Percentiles rank a stretch among this genome's conserved stretches.
These are phyloP conservation scores for Erynnis tages DNA, from an alignment of 2,888 invertebrate genomes.

Conservation along the genomic window DNA sequence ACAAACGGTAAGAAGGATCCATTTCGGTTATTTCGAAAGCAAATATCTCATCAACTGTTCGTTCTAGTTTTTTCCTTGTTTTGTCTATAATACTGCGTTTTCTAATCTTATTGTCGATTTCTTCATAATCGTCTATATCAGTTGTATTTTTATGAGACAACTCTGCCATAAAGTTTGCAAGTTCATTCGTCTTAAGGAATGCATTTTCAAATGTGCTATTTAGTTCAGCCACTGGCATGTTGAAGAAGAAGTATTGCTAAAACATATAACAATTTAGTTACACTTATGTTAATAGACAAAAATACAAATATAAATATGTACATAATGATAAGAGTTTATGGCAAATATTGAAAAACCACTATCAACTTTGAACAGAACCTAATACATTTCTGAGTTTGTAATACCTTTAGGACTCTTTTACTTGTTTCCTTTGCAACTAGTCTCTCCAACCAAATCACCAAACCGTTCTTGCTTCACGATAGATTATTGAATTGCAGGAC, in stretches of 20 bases:
- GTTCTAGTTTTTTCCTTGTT: constrained; percentile 50
- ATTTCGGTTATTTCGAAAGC: constrained; percentile 52
- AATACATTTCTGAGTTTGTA: too few relatives aligned
- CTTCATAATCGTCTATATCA: background rate
- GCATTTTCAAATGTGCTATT: constrained; percentile 58
- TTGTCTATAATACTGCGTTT: constrained; percentile 45
- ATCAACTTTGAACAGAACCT: too few relatives aligned
- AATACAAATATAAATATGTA: too few relatives aligned
- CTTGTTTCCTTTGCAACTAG: too few relatives aligned
- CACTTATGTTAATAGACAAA: too few relatives aligned
- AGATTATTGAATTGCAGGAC: too few relatives aligned
- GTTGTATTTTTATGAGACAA: constrained; percentile 43
- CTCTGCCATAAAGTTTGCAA: constrained; percentile 46
- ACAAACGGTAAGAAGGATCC: constrained; percentile 49
- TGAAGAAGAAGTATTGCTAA: constrained; percentile 71
- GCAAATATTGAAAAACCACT: too few relatives aligned
- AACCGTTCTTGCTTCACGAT: too few relatives aligned
- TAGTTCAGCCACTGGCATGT: constrained; percentile 48
- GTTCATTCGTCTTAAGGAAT: constrained; percentile 46
- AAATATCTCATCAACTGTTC: constrained; percentile 49
- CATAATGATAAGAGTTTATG: too few relatives aligned
- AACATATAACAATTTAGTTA: too few relatives aligned
- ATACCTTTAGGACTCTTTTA: too few relatives aligned
- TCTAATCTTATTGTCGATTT: constrained; percentile 34
- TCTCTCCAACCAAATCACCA: too few relatives aligned